Evolutionary conservation across 2,888 invertebrate genomes (phyloP), one percentile per base, ranked within the genome.

Genomic region (Mimas tiliae): DNA sequence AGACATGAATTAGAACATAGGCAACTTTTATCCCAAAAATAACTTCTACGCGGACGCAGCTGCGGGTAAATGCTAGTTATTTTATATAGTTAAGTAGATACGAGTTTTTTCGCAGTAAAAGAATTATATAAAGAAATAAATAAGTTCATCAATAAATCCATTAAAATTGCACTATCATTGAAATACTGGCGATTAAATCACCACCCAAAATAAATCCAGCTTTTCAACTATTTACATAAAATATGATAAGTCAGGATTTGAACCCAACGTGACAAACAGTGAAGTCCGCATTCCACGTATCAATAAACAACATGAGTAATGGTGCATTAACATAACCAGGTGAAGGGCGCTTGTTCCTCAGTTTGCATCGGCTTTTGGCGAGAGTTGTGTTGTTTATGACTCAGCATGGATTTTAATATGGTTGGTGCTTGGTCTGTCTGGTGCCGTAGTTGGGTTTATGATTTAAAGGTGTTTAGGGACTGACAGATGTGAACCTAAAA

Each of bases 321-420:
- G 68, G 67, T 34, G 63, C 69, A 81, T 81, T 81, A 76, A 67
- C 79, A 84, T 81, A 83, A 77, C 69, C 72, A 75, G 85, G 81
- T 81, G 80, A 85, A 84, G 84, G 85, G 78, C 80, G 69, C 68
- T 65, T 68, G 69, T 71, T 67, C 70, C 69, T 73, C 58, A 12
- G 58, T 68, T 75, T 66, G 70, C 68, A 72, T 74, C 75, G 74
- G 73, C 66, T 71, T 69, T 63, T 55, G 64, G 70, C 72, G 51
- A 62, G 65, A 65, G 58, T 42, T 62, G 65, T 62, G 48, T 42
- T 58, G 62, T 65, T 27, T 62, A 51, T 66, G 65, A 63, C 42
- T 62, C 52, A 66, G 33, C 12, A 58, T 66, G 53, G 62, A 62
- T 63, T 63, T 64, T 51, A 38, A 45, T 45, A 14, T 4, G 45